phyloP scores from a whole-genome alignment of 2,113 vertebrate genomes.

The Theristicus caerulescens region DNA sequence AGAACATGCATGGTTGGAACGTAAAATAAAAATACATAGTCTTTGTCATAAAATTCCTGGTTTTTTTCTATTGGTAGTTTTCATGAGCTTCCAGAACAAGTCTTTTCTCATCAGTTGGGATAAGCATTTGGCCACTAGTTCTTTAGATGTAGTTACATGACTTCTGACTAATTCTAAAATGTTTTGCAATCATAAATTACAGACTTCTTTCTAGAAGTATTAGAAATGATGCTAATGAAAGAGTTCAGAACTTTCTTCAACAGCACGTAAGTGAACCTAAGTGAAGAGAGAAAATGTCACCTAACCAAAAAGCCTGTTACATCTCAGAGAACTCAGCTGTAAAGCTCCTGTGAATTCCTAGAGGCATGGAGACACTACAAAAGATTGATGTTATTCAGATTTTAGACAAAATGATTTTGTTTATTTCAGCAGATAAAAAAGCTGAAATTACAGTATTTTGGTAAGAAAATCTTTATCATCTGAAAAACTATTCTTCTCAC shows the following conservation, averaged over 20 bases:
- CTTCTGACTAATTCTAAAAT: not conserved
- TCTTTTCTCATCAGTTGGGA: not conserved
- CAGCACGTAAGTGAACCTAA: not conserved
- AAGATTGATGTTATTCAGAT: not conserved
- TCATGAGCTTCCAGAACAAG: not conserved
- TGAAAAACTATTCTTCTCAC: not conserved
- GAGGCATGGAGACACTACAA: not conserved
- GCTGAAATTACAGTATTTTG: not conserved
- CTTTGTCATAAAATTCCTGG: not conserved
- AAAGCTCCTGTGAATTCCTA: not conserved
- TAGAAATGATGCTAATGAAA: not conserved
- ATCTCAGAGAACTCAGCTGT: not conserved
- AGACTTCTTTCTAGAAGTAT: not conserved
- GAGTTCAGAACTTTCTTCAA: not conserved
- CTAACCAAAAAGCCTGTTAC: not conserved
- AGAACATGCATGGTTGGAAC: fast-evolving
- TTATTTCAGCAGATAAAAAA: not conserved
- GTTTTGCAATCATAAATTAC: not conserved
- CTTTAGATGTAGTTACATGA: not conserved
- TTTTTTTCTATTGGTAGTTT: not conserved
- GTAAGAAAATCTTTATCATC: not conserved
- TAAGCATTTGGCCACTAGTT: not conserved
- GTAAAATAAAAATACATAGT: not conserved
- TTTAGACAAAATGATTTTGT: not conserved
- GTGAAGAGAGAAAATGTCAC: not conserved